Base-by-base conservation (phyloP, 1,140 invertebrate species). In the Ganaspis sp. region DNA sequence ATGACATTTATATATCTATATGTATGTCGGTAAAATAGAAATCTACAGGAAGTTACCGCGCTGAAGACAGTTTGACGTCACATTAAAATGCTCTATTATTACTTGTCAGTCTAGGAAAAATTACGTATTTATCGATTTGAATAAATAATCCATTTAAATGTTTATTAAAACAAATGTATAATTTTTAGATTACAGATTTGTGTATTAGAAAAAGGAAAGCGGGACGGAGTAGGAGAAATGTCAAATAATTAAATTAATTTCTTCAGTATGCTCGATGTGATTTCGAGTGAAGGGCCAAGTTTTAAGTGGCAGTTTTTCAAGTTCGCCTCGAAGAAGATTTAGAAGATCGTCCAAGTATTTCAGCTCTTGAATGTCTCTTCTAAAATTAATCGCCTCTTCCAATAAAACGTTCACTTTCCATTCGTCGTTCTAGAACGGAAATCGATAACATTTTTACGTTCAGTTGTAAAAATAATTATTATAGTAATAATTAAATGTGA, bases 241-340 rank as follows among this genome's bases (percentile, higher is more conserved):
- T 89, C 78, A 91, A 26, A 91, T 82, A 49, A 91, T 82, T 15
- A 90, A 83, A 85, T 91, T 91, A 73, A 88, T 84, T 81, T 90
- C 88, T 70, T 88, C 87, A 26, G 74, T 81, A 21, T 75, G 58
- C n/a, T 78, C 73, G 9, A 72, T 74, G 34, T 86, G 86, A 29
- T 87, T 85, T n/a, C 87, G 58, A 23, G 79, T 64, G 64, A 91
- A 91, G 9, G 90, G 90, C 90, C 90, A 91, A 80, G 87, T 88
- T 74, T 86, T 87, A 53, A 77, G 81, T 3, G 90, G 88, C 34
- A 90, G 89, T 69, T 78, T 84, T 9, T 89, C 83, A 26, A 90
- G 78, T 72, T 90, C 87, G n/a, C 89, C 90, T 71, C 84, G 83
- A 34, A 91, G 73, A 8, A 91, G 84, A 73, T 85, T 88, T 19